Base-by-base conservation (phyloP, 2,113 vertebrate species). In the Dicrurus megarhynchus region DNA sequence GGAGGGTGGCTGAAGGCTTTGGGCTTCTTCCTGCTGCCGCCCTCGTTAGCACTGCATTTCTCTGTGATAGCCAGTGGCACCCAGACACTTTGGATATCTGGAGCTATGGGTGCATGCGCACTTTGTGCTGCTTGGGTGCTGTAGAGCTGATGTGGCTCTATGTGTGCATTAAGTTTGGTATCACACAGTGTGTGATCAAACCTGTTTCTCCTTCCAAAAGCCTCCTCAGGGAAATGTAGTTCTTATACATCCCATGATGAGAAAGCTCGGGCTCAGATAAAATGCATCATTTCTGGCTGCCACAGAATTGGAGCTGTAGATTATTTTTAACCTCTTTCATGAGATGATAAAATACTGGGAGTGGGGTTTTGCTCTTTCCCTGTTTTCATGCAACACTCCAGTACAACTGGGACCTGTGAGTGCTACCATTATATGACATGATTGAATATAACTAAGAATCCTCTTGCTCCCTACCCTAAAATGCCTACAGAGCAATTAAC, bases 111-210 rank as follows among this genome's bases (percentile, higher is more conserved):
- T 41, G 20, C 26, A 17, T 6, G 7, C 7, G 19, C 35, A 9
- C 17, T 44, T 61, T 49, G 41, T 69, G 68, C 26, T 74, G 50
- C 55, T 52, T 39, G 47, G 46, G 22, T 78, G 73, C 69, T 68
- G 2, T 27, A 41, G 27, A 90, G 39, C 18, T 83, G 67, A 61
- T 65, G 44, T 41, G 67, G 28, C 39, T 68, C 10, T 37, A 7
- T n/a, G 17, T 28, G 42, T 44, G 23, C 41, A 10, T 49, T 52
- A 20, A 59, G 41, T 37, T 69, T 0, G 0, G 35, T 67, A 21
- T 73, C 50, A 61, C 32, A 35, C 15, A 30, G 46, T 1, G 0
- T 50, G 50, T 50, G 35, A 55, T 42, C 46, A 73, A 83, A 77
- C 18, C 15, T 35, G 11, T 56, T 91, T 57, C n/a, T 28, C 8